These are phyloP conservation scores for Invenusta paracnida DNA, from an alignment of 2,888 invertebrate species.

Conservation along the genomic window DNA sequence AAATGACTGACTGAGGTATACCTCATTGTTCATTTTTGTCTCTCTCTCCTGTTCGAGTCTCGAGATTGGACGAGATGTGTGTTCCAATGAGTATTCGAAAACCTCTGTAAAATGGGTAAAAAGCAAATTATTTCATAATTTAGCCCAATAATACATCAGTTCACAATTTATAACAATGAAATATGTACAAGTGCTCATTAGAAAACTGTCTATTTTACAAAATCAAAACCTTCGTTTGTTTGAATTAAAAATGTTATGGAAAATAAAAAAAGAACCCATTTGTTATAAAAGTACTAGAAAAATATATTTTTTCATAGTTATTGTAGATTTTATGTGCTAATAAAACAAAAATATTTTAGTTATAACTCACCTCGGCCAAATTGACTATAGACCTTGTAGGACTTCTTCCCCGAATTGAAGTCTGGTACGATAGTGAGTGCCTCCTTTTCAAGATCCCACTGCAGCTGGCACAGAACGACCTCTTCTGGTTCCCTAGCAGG, in stretches of 20 bases:
- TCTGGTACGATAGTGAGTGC: slow-evolving; percentile 20
- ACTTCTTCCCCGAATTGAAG: neutral
- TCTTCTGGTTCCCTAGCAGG: neutral
- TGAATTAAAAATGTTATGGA: too few relatives aligned
- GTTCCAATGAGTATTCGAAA: slow-evolving; percentile 5
- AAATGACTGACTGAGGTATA: too few relatives aligned
- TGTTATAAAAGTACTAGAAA: too few relatives aligned
- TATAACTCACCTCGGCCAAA: slow-evolving; percentile 14
- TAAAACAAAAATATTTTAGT: too few relatives aligned
- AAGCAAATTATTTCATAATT: too few relatives aligned
- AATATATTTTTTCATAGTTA: too few relatives aligned
- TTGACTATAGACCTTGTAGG: neutral
- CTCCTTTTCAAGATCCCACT: neutral
- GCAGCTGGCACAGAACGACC: neutral
- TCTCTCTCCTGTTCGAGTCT: neutral
- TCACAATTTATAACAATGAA: too few relatives aligned
- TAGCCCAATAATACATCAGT: too few relatives aligned
- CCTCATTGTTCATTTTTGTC: neutral
- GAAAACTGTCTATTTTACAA: too few relatives aligned
- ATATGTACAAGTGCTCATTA: too few relatives aligned
- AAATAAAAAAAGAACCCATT: too few relatives aligned
- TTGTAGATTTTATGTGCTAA: neutral
- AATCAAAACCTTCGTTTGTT: too few relatives aligned
- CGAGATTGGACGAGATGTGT: neutral
- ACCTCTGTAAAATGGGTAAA: neutral